A percentile compares a stretch with the other conserved stretches of the same genome.
phyloP scores from a whole-genome alignment of 2,888 invertebrate species.

The Diloba caeruleocephala region DNA sequence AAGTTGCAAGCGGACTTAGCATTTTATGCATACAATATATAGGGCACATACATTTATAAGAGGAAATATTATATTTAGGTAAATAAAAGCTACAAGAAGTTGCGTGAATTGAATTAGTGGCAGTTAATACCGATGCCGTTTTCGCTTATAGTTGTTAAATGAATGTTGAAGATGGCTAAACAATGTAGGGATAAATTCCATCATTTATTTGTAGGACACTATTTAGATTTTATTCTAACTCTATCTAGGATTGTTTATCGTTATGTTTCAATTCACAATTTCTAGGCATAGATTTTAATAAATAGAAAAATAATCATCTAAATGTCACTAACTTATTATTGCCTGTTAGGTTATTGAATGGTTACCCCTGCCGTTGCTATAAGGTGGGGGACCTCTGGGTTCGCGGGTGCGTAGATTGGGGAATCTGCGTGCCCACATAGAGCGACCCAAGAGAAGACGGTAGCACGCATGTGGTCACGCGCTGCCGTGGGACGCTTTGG shows the following conservation, averaged over 20 bases:
- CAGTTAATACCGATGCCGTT: constrained; percentile 59
- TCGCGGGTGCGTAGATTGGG: too few species aligned
- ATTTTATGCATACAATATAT: constrained; percentile 41
- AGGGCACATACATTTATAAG: constrained; percentile 41
- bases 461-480: too few species aligned
- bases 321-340: constrained; percentile 12
- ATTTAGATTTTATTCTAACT: constrained; percentile 12
- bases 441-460: too few species aligned
- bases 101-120: constrained; percentile 52
- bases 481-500: too few species aligned
- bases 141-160: constrained; percentile 26
- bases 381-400: too few species aligned
- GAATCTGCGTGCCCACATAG: too few species aligned
- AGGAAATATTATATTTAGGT: constrained; percentile 32
- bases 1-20: constrained; percentile 51
- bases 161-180: not conserved
- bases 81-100: constrained; percentile 16
- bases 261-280: constrained; percentile 1
- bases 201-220: constrained; percentile 28
- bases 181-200: constrained; percentile 11
- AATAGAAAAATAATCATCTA: constrained; percentile 21
- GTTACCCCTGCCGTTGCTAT: too few species aligned
- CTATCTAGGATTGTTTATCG: constrained; percentile 2
- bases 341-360: constrained; percentile 2
- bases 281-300: not conserved